Conservation (phyloP, 2,113 vertebrate genomes). For the Muntiacus muntjak region DNA sequence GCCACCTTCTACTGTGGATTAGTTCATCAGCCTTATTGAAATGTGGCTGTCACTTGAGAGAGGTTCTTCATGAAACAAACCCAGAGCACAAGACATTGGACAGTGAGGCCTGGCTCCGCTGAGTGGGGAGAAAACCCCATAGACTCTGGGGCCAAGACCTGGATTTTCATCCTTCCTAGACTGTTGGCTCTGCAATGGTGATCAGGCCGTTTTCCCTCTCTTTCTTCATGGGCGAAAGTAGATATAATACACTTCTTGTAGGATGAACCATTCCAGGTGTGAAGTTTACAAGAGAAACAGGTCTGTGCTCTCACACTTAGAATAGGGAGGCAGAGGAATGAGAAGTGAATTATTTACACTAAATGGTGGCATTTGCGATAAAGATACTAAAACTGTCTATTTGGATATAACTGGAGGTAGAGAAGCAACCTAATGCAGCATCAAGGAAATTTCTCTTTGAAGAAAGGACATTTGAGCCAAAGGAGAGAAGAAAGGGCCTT, state of each 20-base stretch:
- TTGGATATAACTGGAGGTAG: not conserved
- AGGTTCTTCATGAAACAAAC: not conserved
- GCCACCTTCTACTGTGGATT: not conserved
- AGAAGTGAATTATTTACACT: not conserved
- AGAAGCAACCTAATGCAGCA: not conserved
- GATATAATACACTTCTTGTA: not conserved
- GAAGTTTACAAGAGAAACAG: not conserved
- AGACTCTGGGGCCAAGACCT: not conserved
- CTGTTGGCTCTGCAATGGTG: not conserved
- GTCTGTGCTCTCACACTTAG: not conserved
- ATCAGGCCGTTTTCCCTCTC: not conserved
- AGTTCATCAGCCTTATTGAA: too few relatives aligned
- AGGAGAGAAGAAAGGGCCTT: not conserved
- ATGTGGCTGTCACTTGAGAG: not conserved
- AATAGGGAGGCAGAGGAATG: not conserved
- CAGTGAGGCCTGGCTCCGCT: fast-evolving
- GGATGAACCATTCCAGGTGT: not conserved
- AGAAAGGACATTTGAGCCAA: not conserved
- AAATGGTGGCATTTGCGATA: not conserved
- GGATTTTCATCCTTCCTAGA: not conserved
- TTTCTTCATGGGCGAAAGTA: not conserved
- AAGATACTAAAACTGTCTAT: not conserved
- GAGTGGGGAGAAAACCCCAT: not conserved
- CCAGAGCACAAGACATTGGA: not conserved
- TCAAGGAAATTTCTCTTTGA: not conserved